These are phyloP conservation scores for Euspilapteryx auroguttella DNA, from an alignment of 2,888 invertebrate species.

Conservation along the genomic window DNA sequence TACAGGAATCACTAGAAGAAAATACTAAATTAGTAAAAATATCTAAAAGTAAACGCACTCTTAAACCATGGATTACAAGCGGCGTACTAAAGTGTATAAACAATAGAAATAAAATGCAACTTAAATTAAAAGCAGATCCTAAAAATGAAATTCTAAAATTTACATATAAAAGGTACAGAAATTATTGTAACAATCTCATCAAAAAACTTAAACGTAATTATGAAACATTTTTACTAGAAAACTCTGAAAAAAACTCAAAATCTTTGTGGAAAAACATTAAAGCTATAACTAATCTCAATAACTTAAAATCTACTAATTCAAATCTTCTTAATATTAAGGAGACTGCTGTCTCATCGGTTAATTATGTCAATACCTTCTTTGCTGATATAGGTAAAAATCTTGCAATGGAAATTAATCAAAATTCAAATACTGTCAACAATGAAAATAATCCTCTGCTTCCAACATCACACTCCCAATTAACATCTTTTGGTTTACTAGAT, in stretches of 20 bases:
- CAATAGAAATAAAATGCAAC: background rate
- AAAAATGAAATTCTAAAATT: background rate
- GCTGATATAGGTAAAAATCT: background rate
- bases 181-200: background rate
- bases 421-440: constrained; percentile 2
- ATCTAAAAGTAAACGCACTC: background rate
- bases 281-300: background rate
- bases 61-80: background rate
- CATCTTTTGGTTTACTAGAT: background rate
- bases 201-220: background rate
- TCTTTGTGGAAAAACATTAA: constrained; percentile 1
- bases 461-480: too few species aligned
- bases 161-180: background rate
- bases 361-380: constrained; percentile 1
- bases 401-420: constrained; percentile 10
- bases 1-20: background rate
- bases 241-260: background rate
- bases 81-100: background rate
- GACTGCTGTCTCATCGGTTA: background rate
- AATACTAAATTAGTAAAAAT: background rate
- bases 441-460: too few species aligned
- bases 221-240: background rate
- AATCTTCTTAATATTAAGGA: background rate
- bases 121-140: background rate
- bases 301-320: background rate